Percentiles rank a stretch among this genome's conserved stretches.
Conservation (phyloP, 2,113 vertebrate genomes). For the Ciconia stormi region DNA sequence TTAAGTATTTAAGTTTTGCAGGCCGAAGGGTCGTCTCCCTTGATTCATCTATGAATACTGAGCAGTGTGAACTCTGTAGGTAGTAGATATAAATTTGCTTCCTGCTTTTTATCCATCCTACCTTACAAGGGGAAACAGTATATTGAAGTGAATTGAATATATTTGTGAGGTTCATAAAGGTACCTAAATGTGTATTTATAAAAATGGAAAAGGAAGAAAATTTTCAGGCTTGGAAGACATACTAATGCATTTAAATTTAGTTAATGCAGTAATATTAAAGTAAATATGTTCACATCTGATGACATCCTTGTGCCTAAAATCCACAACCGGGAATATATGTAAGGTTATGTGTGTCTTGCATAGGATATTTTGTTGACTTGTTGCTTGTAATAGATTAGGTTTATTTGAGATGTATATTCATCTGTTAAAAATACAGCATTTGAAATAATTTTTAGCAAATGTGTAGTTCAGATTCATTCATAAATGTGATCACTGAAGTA, state of each 20-base stretch:
- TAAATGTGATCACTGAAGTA: not conserved
- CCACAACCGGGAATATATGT: not conserved
- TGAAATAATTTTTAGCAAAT: not conserved
- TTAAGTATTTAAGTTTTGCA: slow-evolving; percentile 55
- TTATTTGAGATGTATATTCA: not conserved
- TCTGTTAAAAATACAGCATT: not conserved
- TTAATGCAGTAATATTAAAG: not conserved
- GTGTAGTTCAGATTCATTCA: not conserved
- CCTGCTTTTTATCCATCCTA: not conserved
- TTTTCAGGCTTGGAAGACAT: not conserved
- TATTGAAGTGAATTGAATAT: not conserved
- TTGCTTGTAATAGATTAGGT: not conserved
- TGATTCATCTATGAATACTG: slow-evolving; percentile 29
- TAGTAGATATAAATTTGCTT: not conserved
- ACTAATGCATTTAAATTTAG: not conserved
- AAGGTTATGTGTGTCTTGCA: not conserved
- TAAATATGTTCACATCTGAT: not conserved
- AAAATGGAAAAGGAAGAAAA: not conserved
- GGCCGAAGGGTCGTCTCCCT: slow-evolving; percentile 9
- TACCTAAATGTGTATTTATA: not conserved
- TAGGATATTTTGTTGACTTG: not conserved
- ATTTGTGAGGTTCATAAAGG: not conserved
- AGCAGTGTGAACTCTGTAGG: not conserved
- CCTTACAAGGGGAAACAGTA: not conserved
- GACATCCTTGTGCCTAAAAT: not conserved